A percentile compares a stretch with the other conserved stretches of the same genome.
Evolutionary conservation across 2,113 vertebrate species (phyloP).

Genomic region (Eulacestoma nigropectus): DNA sequence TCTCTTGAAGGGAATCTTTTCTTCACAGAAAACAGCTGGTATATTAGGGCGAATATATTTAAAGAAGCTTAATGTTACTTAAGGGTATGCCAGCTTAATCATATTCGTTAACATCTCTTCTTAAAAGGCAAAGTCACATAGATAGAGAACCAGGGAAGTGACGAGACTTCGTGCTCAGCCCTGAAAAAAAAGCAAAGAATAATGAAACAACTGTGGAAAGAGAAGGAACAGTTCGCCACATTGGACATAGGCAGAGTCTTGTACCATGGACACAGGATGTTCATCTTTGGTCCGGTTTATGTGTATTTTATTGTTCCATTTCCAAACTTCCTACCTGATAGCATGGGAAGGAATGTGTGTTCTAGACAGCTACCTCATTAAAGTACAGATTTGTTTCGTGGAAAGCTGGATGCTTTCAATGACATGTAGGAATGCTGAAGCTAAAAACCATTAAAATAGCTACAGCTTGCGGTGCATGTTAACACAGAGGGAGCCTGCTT

Average conservation of each 20-base stretch:
- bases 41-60: not conserved
- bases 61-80: not conserved
- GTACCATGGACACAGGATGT: rapidly evolving
- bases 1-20: not conserved
- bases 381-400: not conserved
- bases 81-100: not conserved
- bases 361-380: not conserved
- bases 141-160: not conserved
- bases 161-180: not conserved
- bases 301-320: not conserved
- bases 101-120: not conserved
- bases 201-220: not conserved
- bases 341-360: not conserved
- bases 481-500: not conserved
- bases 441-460: conserved; percentile 12
- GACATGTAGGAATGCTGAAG: not conserved
- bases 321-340: not conserved
- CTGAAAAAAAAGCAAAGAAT: not conserved
- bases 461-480: not conserved
- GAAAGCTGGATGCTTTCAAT: not conserved
- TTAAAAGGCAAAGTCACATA: not conserved
- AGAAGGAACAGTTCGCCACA: not conserved
- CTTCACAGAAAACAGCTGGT: not conserved
- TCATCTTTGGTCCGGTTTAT: not conserved
- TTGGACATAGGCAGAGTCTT: not conserved